Conservation (phyloP, 2,797 vertebrate genomes). For the Hapalemur alaotrensis region DNA sequence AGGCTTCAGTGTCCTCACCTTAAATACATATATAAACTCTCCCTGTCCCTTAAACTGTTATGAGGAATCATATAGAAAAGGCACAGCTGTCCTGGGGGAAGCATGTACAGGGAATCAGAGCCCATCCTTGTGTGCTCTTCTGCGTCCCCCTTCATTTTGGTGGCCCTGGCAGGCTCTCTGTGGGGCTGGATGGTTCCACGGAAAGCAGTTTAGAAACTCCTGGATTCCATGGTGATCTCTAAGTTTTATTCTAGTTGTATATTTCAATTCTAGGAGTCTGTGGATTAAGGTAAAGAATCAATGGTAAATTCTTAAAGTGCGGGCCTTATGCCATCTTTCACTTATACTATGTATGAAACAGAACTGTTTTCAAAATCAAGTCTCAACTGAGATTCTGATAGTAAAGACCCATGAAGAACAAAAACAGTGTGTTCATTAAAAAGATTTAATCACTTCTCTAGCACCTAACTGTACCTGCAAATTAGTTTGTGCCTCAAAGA, state of each 20-base stretch:
- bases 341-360: not conserved
- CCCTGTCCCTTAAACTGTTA: not conserved
- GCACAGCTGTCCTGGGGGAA: not conserved
- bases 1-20: not conserved
- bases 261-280: not conserved
- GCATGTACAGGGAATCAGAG: no score
- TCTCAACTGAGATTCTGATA: slow-evolving; percentile 7
- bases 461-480: not conserved
- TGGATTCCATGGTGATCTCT: not conserved
- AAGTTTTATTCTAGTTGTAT: not conserved
- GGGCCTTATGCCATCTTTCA: not conserved
- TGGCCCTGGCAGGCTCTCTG: not conserved
- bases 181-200: not conserved
- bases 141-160: not conserved
- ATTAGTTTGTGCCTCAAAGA: not conserved
- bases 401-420: slow-evolving; percentile 27
- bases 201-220: not conserved
- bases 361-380: slow-evolving; percentile 22
- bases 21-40: not conserved
- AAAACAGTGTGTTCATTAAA: not conserved
- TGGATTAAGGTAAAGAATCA: not conserved
- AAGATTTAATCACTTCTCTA: not conserved
- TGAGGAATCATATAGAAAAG: not conserved
- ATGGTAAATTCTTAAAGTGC: not conserved
- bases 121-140: rapidly evolving